A percentile compares a stretch with the other conserved stretches of the same genome.
Evolutionary conservation across 1,140 invertebrate species (phyloP).

Genomic region (Atopsyche davidsoni): DNA sequence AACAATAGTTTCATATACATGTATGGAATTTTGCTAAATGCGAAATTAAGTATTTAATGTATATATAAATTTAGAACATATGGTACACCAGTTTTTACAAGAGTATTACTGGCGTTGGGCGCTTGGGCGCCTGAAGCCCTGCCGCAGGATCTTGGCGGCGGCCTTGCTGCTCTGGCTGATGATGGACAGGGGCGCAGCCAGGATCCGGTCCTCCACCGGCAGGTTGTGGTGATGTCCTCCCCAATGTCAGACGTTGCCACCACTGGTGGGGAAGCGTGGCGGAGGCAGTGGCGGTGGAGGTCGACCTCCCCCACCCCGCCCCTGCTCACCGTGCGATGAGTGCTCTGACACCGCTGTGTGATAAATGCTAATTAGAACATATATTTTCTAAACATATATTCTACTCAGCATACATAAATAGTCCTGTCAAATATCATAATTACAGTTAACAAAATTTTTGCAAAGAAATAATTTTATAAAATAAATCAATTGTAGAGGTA

Average conservation of each 20-base stretch:
- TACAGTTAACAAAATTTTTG: background rate
- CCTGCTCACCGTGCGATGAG: conserved; percentile 36
- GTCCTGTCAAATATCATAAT: too few species aligned
- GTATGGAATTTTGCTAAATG: conserved; percentile 19
- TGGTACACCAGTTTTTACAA: background rate
- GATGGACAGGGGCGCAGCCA: conserved; percentile 42
- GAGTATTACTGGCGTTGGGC: conserved; percentile 33
- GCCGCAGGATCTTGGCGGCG: conserved; percentile 50
- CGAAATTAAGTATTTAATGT: conserved; percentile 22
- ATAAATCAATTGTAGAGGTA: background rate
- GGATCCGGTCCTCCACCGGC: conserved; percentile 36
- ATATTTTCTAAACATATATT: conserved; percentile 1
- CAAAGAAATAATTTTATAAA: background rate
- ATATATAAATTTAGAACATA: conserved; percentile 26
- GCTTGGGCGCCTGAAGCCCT: conserved; percentile 44
- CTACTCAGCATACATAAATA: background rate
- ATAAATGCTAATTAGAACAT: background rate
- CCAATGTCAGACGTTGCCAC: conserved; percentile 64
- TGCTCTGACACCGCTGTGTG: conserved; percentile 45
- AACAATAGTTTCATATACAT: conserved; percentile 24
- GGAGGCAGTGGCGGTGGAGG: conserved; percentile 58
- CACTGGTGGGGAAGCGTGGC: conserved; percentile 60
- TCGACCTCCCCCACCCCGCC: conserved; percentile 36
- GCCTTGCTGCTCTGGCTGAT: conserved; percentile 47
- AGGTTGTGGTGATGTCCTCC: conserved; percentile 45